Conservation (phyloP, 2,113 vertebrate species). For the Spea bombifrons region DNA sequence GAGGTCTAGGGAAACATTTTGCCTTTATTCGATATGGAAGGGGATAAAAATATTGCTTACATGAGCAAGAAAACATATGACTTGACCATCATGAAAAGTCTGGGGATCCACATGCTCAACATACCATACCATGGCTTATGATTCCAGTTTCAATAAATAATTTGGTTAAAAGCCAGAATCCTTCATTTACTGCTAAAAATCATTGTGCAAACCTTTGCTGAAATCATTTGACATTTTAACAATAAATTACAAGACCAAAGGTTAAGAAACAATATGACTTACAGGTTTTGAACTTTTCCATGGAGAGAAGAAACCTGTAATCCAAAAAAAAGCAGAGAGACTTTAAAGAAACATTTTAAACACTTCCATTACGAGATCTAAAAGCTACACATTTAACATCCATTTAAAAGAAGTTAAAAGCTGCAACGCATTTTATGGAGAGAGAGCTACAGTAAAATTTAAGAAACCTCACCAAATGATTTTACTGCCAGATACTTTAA, state of each 20-base stretch:
- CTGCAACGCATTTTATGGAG: background rate
- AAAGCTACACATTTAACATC: background rate
- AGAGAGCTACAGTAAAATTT: background rate
- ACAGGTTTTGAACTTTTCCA: constrained; percentile 98
- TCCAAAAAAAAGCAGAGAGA: constrained; percentile 63
- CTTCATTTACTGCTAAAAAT: no score
- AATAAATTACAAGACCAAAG: background rate
- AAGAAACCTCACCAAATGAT: background rate
- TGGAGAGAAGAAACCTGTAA: constrained; percentile 98
- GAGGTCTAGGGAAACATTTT: no score
- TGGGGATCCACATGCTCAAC: no score
- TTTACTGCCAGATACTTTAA: background rate
- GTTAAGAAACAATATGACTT: constrained; percentile 60
- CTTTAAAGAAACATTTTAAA: background rate
- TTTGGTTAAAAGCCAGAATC: no score
- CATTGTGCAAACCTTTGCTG: no score
- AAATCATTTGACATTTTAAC: background rate
- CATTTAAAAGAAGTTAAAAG: background rate
- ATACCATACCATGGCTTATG: no score
- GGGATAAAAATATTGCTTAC: no score
- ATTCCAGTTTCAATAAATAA: no score
- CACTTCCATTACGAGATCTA: background rate
- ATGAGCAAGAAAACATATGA: no score
- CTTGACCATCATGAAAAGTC: no score
- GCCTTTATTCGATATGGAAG: no score